phyloP scores from a whole-genome alignment of 2,888 invertebrate genomes.

The Cheilosia scutellata region DNA sequence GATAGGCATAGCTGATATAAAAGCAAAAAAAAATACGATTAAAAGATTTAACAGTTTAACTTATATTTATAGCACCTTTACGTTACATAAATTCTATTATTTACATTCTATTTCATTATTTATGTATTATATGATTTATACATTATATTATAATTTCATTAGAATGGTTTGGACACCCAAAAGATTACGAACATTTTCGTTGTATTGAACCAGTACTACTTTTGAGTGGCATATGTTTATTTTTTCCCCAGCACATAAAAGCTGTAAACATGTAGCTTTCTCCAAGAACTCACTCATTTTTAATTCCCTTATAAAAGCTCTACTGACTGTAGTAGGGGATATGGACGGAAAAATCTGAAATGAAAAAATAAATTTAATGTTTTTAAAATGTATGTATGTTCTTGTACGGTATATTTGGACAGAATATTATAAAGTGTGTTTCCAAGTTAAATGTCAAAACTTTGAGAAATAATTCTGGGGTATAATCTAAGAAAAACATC shows the following conservation, averaged over 20 bases:
- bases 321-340: conserved; percentile 79
- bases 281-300: conserved; percentile 92
- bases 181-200: conserved; percentile 92
- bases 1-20: too few species aligned
- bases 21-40: neutral
- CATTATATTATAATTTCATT: conserved; percentile 87
- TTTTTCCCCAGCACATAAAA: conserved; percentile 91
- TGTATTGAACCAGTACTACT: conserved; percentile 92
- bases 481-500: too few species aligned
- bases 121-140: conserved; percentile 79
- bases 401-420: too few species aligned
- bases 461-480: too few species aligned
- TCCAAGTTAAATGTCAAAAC: too few species aligned
- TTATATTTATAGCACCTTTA: conserved; percentile 64
- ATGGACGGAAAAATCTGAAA: conserved; percentile 82
- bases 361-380: neutral
- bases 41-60: neutral
- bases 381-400: too few species aligned
- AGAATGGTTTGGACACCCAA: conserved; percentile 92
- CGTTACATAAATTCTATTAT: conserved; percentile 55
- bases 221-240: conserved; percentile 92
- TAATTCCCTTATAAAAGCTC: conserved; percentile 87
- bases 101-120: neutral
- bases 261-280: conserved; percentile 91
- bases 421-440: too few species aligned